Percentiles rank a stretch among this genome's conserved stretches.
Conservation (phyloP, 1,140 invertebrate species). For the Caerostris darwini region DNA sequence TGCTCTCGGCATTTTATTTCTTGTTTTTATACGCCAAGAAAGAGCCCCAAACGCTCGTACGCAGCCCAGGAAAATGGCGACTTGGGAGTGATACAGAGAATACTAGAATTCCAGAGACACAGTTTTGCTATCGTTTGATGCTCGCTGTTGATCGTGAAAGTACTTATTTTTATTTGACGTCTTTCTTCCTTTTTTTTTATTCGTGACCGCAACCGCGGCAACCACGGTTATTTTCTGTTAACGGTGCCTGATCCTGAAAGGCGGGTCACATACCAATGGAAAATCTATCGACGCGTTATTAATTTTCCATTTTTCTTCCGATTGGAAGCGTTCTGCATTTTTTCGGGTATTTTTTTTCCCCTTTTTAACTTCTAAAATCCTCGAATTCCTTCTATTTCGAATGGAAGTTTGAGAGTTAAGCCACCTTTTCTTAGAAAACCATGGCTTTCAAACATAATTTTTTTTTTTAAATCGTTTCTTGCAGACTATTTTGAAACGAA, state of each 20-base stretch:
- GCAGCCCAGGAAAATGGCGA: too few species aligned
- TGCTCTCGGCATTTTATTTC: neutral
- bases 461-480: neutral
- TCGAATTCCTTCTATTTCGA: neutral
- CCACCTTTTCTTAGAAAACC: neutral
- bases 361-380: neutral
- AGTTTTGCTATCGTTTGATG: neutral
- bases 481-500: neutral
- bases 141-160: neutral
- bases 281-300: constrained; percentile 33
- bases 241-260: constrained; percentile 30
- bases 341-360: neutral
- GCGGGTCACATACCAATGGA: constrained; percentile 3
- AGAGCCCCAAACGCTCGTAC: neutral
- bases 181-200: neutral
- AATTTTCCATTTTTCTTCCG: constrained; percentile 31
- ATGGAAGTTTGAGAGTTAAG: neutral
- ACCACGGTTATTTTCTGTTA: constrained; percentile 34
- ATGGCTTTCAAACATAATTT: neutral
- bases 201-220: constrained; percentile 36
- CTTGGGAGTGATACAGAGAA: too few species aligned
- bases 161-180: constrained; percentile 13
- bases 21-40: neutral
- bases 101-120: too few species aligned
- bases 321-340: constrained; percentile 42